These are phyloP conservation scores for Eunapius fragilis DNA, from an alignment of 37 sponge, comb jelly and placozoan species.

Conservation along the genomic window DNA sequence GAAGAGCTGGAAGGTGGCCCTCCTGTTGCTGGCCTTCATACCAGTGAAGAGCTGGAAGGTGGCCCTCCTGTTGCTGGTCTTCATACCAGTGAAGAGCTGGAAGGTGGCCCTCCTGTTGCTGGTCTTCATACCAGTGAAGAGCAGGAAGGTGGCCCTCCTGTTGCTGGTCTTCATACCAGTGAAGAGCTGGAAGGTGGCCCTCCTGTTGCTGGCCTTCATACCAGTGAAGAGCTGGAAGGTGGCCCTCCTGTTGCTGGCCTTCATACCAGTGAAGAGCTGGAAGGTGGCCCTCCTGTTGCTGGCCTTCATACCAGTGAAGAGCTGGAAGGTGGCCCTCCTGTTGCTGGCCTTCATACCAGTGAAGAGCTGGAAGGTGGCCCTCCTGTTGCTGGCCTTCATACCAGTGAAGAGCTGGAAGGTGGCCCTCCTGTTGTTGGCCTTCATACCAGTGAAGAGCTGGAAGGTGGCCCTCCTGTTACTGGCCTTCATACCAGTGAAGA, in stretches of 20 bases:
- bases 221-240: conserved; percentile 58
- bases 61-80: conserved; percentile 61
- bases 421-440: conserved; percentile 57
- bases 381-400: conserved; percentile 60
- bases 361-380: conserved; percentile 56
- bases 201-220: conserved; percentile 60
- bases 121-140: conserved; percentile 48
- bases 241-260: conserved; percentile 59
- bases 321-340: conserved; percentile 62
- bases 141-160: conserved; percentile 61
- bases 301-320: conserved; percentile 46
- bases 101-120: conserved; percentile 68
- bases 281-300: conserved; percentile 68
- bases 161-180: conserved; percentile 59
- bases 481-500: conserved; percentile 46
- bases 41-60: conserved; percentile 58
- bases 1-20: conserved; percentile 56
- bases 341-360: conserved; percentile 57
- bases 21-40: conserved; percentile 60
- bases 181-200: conserved; percentile 56
- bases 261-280: conserved; percentile 55
- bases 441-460: conserved; percentile 55
- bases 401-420: conserved; percentile 58
- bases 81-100: conserved; percentile 55
- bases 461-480: conserved; percentile 65